Evolutionary conservation across 2,888 invertebrate species (phyloP), one percentile per base, ranked within the genome.

Genomic region (Nephrotoma flavescens): DNA sequence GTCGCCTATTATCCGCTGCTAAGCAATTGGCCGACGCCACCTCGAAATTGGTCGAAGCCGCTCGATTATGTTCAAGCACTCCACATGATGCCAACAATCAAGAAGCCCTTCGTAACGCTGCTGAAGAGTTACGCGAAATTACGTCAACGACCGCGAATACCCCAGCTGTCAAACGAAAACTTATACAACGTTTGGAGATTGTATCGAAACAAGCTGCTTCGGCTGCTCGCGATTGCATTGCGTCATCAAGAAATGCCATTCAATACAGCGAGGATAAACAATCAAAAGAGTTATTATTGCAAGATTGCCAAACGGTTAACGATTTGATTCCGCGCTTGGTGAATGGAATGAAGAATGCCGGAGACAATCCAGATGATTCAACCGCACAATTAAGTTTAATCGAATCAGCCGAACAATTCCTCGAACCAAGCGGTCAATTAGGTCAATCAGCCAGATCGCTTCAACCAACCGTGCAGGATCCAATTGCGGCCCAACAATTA

Each of bases 11-110:
- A 85, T 97, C 97, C 0, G 99, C 99, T 0, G 99, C 99, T 15
- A 98, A 98, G 90, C 94, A 96, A 87, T 91, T 97, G 84, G 99
- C 99, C 0, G 99, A 99, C 91, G 99, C 99, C 0, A 99, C 99
- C 0, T 97, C 98, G 0, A 94, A 96, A 88, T 96, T 99, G 96
- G 99, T 99, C 41, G 99, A 99, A 91, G 98, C 98, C 0, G 98
- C 98, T 0, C 93, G 99, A 87, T 96, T 97, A 86, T 98, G 98
- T 91, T 97, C 98, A 0, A 95, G 96, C 41, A 94, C 95, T 89
- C 96, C 96, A 0, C 95, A 97, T 91, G 97, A 98, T 89, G 94
- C 95, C 0, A 94, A 94, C 87, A 96, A 96, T 90, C 98, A 98
- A 90, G 95, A 96, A 88, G 95, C 96, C 4, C 92, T 99, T 11